phyloP scores from a whole-genome alignment of 2,888 invertebrate genomes.

The Caradrina clavipalpis region DNA sequence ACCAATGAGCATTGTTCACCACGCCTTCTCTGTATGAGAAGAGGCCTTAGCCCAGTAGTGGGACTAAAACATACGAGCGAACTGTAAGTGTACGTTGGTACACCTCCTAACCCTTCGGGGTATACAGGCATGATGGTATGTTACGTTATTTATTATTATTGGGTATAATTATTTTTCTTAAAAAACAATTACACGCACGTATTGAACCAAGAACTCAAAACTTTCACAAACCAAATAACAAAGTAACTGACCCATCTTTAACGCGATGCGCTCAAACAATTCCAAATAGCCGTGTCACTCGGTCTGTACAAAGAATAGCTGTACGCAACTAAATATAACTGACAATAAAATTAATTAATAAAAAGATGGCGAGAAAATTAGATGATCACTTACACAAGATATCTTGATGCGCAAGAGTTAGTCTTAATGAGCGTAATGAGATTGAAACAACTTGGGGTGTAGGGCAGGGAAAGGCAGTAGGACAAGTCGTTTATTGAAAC shows the following conservation, averaged over 20 bases:
- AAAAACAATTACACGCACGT: not conserved
- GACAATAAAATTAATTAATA: constrained; percentile 51
- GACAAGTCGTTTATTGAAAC: not conserved
- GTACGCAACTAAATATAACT: constrained; percentile 44
- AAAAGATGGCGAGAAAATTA: constrained; percentile 60
- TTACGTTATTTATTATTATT: no score
- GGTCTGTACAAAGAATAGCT: constrained; percentile 36
- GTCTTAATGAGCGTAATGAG: constrained; percentile 80
- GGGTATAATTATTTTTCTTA: no score
- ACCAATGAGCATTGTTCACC: no score
- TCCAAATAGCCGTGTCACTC: constrained; percentile 78
- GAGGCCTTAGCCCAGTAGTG: no score
- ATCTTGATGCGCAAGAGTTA: constrained; percentile 59
- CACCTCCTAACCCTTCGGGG: no score
- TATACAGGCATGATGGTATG: no score
- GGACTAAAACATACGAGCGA: no score
- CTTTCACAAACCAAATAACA: constrained; percentile 50
- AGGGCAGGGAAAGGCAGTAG: constrained; percentile 36
- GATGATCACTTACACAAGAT: constrained; percentile 62
- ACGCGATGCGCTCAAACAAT: constrained; percentile 68
- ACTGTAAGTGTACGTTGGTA: no score
- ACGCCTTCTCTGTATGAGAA: no score
- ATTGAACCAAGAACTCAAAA: not conserved
- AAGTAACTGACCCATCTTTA: constrained; percentile 39
- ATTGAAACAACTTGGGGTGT: constrained; percentile 31